Evolutionary conservation across 30 jellyfish, hydroid and myxozoan species (phyloP).

Genomic region (Cassiopea andromeda): DNA sequence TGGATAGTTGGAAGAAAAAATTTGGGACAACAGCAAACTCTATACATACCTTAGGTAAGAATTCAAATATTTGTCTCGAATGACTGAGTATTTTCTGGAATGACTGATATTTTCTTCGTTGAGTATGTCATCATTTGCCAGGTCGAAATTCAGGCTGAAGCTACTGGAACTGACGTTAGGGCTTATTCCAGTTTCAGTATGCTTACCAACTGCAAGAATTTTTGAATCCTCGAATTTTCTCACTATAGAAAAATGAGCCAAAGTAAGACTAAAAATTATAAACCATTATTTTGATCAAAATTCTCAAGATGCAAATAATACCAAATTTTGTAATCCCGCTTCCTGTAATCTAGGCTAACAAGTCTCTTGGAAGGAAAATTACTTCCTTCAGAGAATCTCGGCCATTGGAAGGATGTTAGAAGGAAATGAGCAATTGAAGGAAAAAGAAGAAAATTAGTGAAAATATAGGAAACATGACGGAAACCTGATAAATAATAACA

Average conservation of each 20-base stretch:
- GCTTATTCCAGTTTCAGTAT: conserved; percentile 2
- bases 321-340: no score
- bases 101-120: conserved; percentile 40
- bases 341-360: no score
- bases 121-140: neutral
- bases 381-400: no score
- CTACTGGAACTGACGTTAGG: conserved; percentile 43
- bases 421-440: no score
- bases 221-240: conserved; percentile 9
- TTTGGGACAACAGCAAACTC: neutral
- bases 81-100: conserved; percentile 47
- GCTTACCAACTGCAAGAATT: neutral
- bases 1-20: neutral
- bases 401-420: no score
- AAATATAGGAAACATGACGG: no score
- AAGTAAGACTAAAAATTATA: no score
- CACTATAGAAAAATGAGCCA: neutral
- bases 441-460: no score
- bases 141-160: conserved; percentile 37
- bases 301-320: no score
- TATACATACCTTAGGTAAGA: conserved; percentile 24
- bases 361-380: no score
- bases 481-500: no score
- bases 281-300: no score
- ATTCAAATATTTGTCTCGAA: conserved; percentile 42